phyloP scores from a whole-genome alignment of 2,113 vertebrate species.

The Nothobranchius furzeri region DNA sequence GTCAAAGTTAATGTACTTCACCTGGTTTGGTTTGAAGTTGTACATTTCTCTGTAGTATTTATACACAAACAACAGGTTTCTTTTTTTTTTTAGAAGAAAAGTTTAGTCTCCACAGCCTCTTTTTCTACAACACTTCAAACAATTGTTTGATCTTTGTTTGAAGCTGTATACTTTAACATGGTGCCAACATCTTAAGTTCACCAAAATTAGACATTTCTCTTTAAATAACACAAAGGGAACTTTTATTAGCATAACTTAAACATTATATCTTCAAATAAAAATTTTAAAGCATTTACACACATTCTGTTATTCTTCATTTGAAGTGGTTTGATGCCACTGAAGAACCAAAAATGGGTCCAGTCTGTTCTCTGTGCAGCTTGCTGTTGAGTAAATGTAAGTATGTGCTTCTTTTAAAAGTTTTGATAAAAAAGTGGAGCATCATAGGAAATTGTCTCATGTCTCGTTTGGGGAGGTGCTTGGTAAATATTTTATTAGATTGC shows the following conservation, averaged over 20 bases:
- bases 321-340: not conserved
- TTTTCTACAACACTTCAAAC: not conserved
- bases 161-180: constrained; percentile 10
- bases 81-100: not conserved
- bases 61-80: not conserved
- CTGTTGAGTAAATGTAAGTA: not conserved
- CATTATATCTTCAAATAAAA: not conserved
- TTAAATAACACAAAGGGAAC: not conserved
- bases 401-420: too few species aligned
- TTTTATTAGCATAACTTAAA: not conserved
- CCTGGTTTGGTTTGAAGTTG: too few species aligned
- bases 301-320: not conserved
- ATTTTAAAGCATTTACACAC: not conserved
- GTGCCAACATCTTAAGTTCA: constrained; percentile 6
- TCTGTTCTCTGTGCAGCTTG: not conserved
- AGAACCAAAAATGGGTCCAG: not conserved
- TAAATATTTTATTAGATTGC: too few species aligned
- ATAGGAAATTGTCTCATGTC: too few species aligned
- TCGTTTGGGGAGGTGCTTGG: too few species aligned
- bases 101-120: not conserved
- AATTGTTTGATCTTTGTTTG: not conserved
- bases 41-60: too few species aligned
- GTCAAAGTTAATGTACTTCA: too few species aligned
- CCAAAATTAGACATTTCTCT: not conserved
- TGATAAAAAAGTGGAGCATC: too few species aligned